Percentiles rank a stretch among this genome's conserved stretches.
These are phyloP conservation scores for Musca domestica DNA, from an alignment of 1,140 invertebrate genomes.

Conservation along the genomic window DNA sequence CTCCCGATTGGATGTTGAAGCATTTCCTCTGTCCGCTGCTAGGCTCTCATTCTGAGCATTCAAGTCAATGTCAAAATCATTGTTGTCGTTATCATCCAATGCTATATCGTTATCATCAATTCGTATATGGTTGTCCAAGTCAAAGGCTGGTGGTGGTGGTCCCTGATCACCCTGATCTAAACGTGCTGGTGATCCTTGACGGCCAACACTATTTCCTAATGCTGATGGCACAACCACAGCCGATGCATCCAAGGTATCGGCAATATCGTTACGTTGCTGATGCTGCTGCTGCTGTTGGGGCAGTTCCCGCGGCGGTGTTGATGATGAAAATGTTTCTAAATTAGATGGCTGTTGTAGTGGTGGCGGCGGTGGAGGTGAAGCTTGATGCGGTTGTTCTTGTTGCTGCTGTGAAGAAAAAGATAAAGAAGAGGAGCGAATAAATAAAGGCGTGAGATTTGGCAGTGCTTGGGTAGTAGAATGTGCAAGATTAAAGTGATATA, in stretches of 20 bases:
- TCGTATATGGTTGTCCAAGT: no score
- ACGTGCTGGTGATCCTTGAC: background rate
- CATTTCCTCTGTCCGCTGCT: conserved; percentile 34
- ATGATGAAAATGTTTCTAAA: background rate
- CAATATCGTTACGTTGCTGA: conserved; percentile 35
- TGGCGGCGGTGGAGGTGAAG: conserved; percentile 18
- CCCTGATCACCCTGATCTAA: background rate
- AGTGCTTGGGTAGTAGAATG: background rate
- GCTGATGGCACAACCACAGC: conserved; percentile 25
- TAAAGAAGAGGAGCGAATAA: conserved; percentile 19
- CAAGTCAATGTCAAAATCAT: conserved; percentile 11
- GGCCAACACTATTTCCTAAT: background rate
- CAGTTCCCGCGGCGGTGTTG: background rate
- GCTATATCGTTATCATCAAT: background rate
- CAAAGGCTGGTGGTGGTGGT: no score
- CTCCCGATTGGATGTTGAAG: conserved; percentile 26
- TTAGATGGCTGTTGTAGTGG: conserved; percentile 6
- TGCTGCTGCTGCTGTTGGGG: conserved; percentile 1
- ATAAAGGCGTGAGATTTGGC: background rate
- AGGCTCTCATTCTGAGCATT: conserved; percentile 23
- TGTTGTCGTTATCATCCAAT: conserved; percentile 17
- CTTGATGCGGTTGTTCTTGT: conserved; percentile 25
- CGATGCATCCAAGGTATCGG: conserved; percentile 46
- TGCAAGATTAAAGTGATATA: conserved; percentile 6
- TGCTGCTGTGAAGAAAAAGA: conserved; percentile 26